Evolutionary conservation across 2,113 vertebrate genomes (phyloP), one percentile per base, ranked within the genome.

Genomic region (Hemibagrus wyckioides): DNA sequence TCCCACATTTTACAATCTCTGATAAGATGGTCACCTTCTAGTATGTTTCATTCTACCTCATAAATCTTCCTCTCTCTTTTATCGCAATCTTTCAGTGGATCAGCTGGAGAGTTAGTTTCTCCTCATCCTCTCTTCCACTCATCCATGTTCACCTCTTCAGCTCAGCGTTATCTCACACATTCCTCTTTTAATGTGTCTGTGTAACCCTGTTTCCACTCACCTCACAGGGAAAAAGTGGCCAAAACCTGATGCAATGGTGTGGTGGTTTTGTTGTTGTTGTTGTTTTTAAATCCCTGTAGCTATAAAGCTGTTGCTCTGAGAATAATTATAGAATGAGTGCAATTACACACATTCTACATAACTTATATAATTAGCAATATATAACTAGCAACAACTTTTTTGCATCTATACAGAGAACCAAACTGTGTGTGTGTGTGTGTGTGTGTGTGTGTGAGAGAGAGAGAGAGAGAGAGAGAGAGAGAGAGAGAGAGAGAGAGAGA

Each of bases 131-230:
- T 56, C 76, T 54, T 79, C 28, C 76, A 79, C 76, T 54, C 79
- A 33, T 50, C 75, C 76, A 80, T 39, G 52, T 57, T 80, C 79
- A 39, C 33, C 52, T 39, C 54, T 57, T 36, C 33, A 80, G 52
- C 30, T 80, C 54, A 81, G 21, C n/a, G 8, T 57, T 57, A 81
- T 81, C 52, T 81, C 79, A 25, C 52, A 39, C 79, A 59, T 57
- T 81, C 54, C 54, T 59, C 33, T 6, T 81, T 39, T 59, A 59
- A 59, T 36, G 79, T 81, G 33, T 56, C 41, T 67, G 15, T 11
- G 61, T 33, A 67, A 30, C 63, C n/a, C 82, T 39, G 61, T 33
- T 84, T 87, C 41, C 30, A 57, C 48, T 69, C 63, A 52, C n/a
- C 63, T 69, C 19, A 69, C 44, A 59, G 21, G 41, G 6, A 63